These are phyloP conservation scores for Vombatus ursinus DNA, from an alignment of 2,113 vertebrate genomes.

Conservation along the genomic window DNA sequence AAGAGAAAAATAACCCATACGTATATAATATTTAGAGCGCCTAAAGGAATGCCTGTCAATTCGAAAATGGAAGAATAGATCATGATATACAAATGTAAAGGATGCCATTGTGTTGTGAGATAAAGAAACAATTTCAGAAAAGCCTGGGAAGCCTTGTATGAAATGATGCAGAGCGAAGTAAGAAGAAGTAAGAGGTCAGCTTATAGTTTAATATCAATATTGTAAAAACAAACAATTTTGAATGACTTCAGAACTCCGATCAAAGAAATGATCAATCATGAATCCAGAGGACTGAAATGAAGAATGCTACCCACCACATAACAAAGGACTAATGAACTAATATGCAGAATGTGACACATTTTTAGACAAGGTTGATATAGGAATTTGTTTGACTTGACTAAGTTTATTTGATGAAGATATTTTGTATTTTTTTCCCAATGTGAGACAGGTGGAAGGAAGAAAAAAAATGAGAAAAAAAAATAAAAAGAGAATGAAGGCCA, in stretches of 20 bases:
- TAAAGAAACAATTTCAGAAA: background rate
- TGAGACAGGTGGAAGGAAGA: background rate
- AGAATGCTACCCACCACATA: background rate
- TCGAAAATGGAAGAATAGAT: background rate
- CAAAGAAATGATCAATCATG: background rate
- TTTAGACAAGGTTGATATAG: background rate
- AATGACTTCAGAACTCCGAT: background rate
- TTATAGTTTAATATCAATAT: background rate
- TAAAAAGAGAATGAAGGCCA: background rate
- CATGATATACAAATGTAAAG: background rate
- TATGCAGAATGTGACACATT: background rate
- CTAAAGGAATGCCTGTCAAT: too few species aligned
- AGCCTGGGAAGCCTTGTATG: background rate
- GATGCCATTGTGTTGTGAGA: background rate
- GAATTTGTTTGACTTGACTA: background rate
- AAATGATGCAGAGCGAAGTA: background rate
- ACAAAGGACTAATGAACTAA: background rate
- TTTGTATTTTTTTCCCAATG: background rate
- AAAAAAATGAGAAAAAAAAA: background rate
- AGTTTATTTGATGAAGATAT: background rate
- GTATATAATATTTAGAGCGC: background rate
- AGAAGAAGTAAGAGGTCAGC: background rate
- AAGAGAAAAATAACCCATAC: background rate
- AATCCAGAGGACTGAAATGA: background rate
- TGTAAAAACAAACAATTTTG: background rate